phyloP scores from a whole-genome alignment of 30 jellyfish, hydroid and myxozoan genomes.

The Catostylus mosaicus region DNA sequence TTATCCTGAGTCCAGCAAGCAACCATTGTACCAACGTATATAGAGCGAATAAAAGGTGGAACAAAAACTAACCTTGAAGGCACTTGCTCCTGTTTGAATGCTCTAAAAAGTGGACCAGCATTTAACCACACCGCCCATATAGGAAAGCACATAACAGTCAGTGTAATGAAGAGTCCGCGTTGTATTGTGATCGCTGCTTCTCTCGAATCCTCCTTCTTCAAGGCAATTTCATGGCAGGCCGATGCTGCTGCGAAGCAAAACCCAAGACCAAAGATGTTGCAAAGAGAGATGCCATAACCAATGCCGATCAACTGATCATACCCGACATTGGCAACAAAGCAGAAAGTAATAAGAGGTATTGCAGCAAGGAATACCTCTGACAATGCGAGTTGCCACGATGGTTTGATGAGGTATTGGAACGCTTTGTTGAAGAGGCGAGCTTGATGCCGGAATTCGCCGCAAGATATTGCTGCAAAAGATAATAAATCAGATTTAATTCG shows the following conservation, averaged over 20 bases:
- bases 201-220: conserved; percentile 12
- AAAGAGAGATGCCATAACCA: conserved; percentile 47
- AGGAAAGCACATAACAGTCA: conserved; percentile 34
- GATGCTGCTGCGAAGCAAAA: conserved; percentile 27
- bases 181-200: conserved; percentile 27
- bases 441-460: conserved; percentile 26
- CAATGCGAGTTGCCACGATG: conserved; percentile 52
- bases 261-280: conserved; percentile 41
- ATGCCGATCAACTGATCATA: conserved; percentile 16
- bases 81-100: background rate
- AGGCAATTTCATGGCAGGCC: conserved; percentile 45
- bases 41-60: too few relatives aligned
- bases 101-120: conserved; percentile 44
- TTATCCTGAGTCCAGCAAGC: too few relatives aligned
- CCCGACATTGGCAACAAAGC: conserved; percentile 16
- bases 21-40: too few relatives aligned
- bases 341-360: conserved; percentile 51
- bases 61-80: conserved; percentile 10
- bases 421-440: conserved; percentile 29
- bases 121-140: conserved; percentile 63
- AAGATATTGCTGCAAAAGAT: conserved; percentile 23
- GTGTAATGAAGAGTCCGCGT: conserved; percentile 40
- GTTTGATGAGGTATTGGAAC: conserved; percentile 47
- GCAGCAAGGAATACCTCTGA: conserved; percentile 55
- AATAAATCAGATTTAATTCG: too few relatives aligned